A percentile compares a stretch with the other conserved stretches of the same genome.
phyloP scores from a whole-genome alignment of 2,888 invertebrate species.

The Falcaria lacertinaria region DNA sequence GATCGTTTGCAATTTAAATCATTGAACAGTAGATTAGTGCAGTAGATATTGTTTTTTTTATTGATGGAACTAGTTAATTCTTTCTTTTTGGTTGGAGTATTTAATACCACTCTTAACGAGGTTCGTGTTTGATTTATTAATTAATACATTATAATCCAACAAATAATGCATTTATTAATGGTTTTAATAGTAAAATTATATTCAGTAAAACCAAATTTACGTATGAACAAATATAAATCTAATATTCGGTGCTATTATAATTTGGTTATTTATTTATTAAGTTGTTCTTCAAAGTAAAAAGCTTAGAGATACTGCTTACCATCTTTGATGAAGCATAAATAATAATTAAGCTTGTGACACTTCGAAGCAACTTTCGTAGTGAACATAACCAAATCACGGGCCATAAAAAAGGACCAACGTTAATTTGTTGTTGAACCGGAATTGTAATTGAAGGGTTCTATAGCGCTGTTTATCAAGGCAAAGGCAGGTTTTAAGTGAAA shows the following conservation, averaged over 20 bases:
- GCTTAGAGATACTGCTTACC: no score
- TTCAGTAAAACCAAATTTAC: no score
- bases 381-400: constrained; percentile 52
- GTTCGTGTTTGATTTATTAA: no score
- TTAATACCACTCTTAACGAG: constrained; percentile 1
- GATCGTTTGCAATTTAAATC: constrained; percentile 61
- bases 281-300: no score
- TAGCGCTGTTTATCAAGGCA: constrained; percentile 56
- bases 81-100: constrained; percentile 12
- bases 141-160: no score
- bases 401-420: constrained; percentile 33
- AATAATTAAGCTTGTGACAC: constrained; percentile 23
- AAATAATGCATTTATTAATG: no score
- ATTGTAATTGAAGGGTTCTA: constrained; percentile 64
- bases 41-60: constrained; percentile 45
- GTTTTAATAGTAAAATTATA: no score
- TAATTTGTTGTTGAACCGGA: constrained; percentile 48
- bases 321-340: no score
- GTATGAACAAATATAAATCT: no score
- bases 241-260: no score
- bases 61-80: constrained; percentile 27
- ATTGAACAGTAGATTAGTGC: constrained; percentile 49
- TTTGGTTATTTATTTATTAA: no score
- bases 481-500: constrained; percentile 65
- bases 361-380: constrained; percentile 47